Evolutionary conservation across 1,140 invertebrate species (phyloP).

Genomic region (Lethrus apterus): DNA sequence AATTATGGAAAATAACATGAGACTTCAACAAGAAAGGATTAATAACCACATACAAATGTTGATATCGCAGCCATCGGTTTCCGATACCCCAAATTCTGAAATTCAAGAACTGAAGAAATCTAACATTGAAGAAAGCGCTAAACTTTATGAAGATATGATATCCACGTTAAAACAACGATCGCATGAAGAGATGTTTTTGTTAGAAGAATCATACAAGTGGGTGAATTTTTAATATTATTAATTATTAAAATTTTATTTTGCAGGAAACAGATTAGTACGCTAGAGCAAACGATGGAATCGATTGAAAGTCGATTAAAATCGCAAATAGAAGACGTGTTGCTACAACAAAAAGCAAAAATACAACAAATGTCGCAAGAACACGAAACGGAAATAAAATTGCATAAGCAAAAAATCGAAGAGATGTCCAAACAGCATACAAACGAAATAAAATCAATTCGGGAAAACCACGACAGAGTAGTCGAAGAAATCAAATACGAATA

Average conservation of each 20-base stretch:
- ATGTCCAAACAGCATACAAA: slow-evolving; percentile 38
- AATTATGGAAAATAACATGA: slow-evolving; percentile 44
- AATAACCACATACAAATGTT: slow-evolving; percentile 45
- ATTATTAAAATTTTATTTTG: slow-evolving; percentile 3
- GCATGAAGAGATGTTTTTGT: slow-evolving; percentile 45
- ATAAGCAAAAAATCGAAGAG: slow-evolving; percentile 38
- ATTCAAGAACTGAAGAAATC: slow-evolving; percentile 17
- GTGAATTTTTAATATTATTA: not conserved
- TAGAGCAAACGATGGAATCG: slow-evolving; percentile 41
- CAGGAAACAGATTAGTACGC: slow-evolving; percentile 44
- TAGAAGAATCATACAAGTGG: slow-evolving; percentile 47
- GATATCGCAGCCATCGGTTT: slow-evolving; percentile 35
- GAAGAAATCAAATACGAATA: slow-evolving; percentile 39
- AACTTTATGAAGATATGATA: slow-evolving; percentile 37
- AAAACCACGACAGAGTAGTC: slow-evolving; percentile 38
- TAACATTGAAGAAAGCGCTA: slow-evolving; percentile 19
- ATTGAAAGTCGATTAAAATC: slow-evolving; percentile 41
- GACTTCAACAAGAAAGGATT: slow-evolving; percentile 45
- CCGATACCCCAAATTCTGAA: slow-evolving; percentile 3
- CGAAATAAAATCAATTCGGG: slow-evolving; percentile 39
- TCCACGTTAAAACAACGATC: slow-evolving; percentile 42
- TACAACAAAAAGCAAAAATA: slow-evolving; percentile 39
- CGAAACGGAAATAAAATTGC: slow-evolving; percentile 36
- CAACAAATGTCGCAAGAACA: slow-evolving; percentile 29
- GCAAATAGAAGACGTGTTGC: slow-evolving; percentile 36